These are phyloP conservation scores for Poecilia gillii DNA, from an alignment of 2,797 vertebrate genomes.

Conservation along the genomic window DNA sequence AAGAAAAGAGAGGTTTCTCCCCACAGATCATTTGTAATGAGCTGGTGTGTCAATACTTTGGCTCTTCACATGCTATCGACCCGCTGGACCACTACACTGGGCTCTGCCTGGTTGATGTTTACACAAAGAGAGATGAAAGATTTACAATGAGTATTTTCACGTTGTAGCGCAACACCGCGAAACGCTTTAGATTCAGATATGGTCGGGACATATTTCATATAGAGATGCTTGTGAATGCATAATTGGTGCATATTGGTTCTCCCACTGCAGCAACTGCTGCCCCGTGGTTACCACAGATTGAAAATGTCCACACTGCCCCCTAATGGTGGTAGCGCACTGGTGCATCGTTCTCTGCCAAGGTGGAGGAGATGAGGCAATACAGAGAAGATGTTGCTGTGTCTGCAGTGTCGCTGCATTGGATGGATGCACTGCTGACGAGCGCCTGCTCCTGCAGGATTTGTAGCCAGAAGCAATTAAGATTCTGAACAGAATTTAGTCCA, in stretches of 20 bases:
- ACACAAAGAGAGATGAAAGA: not conserved
- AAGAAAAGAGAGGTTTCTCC: constrained; percentile 77
- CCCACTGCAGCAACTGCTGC: constrained; percentile 34
- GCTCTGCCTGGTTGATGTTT: constrained; percentile 24
- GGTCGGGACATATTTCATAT: not conserved
- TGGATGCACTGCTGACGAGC: constrained; percentile 7
- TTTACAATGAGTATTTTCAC: constrained; percentile 13
- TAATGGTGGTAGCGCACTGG: constrained; percentile 31
- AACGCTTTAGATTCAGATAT: constrained; percentile 23
- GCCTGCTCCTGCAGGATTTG: not conserved
- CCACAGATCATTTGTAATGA: constrained; percentile 79
- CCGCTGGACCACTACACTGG: constrained; percentile 45
- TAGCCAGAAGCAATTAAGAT: not conserved
- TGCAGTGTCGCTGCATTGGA: constrained; percentile 51
- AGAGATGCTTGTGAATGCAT: constrained; percentile 23
- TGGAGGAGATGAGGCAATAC: constrained; percentile 21
- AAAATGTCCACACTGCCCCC: constrained; percentile 70
- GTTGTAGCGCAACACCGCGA: constrained; percentile 20
- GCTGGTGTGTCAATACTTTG: constrained; percentile 70
- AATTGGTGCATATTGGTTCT: constrained; percentile 31
- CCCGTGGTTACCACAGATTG: constrained; percentile 6
- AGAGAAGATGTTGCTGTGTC: constrained; percentile 24
- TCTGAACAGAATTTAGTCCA: constrained; percentile 1
- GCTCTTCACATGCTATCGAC: constrained; percentile 65
- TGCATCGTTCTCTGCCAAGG: constrained; percentile 29